Conservation (phyloP, 2,113 vertebrate genomes). For the Garra rufa region DNA sequence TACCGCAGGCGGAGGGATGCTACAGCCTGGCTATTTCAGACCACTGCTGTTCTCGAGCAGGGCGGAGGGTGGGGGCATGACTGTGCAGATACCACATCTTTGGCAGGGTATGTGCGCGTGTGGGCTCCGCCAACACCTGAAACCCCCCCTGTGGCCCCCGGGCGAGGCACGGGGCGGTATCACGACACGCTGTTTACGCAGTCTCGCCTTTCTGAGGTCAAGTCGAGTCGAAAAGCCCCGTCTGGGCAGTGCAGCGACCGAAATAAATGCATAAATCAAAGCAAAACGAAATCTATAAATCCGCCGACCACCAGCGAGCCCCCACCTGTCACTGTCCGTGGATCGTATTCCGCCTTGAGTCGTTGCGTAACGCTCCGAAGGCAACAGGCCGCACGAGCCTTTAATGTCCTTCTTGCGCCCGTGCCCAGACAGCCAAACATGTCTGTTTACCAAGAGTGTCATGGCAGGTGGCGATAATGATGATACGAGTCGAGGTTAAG, state of each 20-base stretch:
- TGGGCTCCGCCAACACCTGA: conserved; percentile 44
- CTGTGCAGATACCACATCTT: conserved; percentile 63
- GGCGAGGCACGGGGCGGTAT: neutral
- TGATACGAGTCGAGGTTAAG: conserved; percentile 57
- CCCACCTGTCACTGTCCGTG: conserved; percentile 45
- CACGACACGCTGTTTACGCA: conserved; percentile 26
- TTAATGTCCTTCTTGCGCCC: conserved; percentile 32
- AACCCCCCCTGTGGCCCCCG: conserved; percentile 13
- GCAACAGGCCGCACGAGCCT: conserved; percentile 62
- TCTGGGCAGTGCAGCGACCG: neutral
- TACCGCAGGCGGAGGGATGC: conserved; percentile 61
- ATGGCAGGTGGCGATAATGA: conserved; percentile 60
- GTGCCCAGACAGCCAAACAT: conserved; percentile 63
- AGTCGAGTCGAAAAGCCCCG: neutral
- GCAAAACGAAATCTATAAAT: conserved; percentile 26
- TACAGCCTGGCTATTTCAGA: conserved; percentile 67
- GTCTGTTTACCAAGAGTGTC: conserved; percentile 66
- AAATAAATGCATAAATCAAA: conserved; percentile 42
- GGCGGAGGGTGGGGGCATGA: conserved; percentile 68
- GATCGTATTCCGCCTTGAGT: conserved; percentile 23
- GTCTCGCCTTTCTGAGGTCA: conserved; percentile 21
- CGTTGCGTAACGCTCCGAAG: too few species aligned
- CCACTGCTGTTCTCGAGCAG: conserved; percentile 59
- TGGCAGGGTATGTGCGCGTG: conserved; percentile 39
- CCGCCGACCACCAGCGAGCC: conserved; percentile 28